Evolutionary conservation across 2,113 vertebrate genomes (phyloP).

Genomic region (Silurus meridionalis): DNA sequence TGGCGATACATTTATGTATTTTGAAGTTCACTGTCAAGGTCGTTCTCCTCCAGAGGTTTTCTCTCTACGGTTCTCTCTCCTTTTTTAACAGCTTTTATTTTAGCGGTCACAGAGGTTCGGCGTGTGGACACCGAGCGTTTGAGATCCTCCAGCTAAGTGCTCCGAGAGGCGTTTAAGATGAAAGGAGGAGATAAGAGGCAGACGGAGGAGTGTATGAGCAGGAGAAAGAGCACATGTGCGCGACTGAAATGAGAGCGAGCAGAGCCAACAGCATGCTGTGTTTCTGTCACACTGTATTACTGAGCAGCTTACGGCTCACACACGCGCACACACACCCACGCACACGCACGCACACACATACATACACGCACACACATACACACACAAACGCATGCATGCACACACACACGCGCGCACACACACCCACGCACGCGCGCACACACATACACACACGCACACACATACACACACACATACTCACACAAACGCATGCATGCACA

Average conservation of each 20-base stretch:
- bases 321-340: no score
- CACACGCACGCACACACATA: no score
- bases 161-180: conserved; percentile 26
- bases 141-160: conserved; percentile 2
- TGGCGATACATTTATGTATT: not conserved
- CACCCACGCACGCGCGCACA: not conserved
- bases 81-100: not conserved
- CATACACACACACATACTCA: no score
- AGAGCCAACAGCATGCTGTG: conserved; percentile 20
- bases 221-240: not conserved
- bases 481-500: no score
- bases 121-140: not conserved
- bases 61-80: not conserved
- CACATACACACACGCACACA: no score
- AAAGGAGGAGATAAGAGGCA: conserved; percentile 31
- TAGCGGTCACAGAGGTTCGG: not conserved
- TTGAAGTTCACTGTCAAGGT: not conserved
- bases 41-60: not conserved
- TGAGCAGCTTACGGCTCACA: not conserved
- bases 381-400: not conserved
- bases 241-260: conserved; percentile 12
- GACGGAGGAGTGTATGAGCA: conserved; percentile 3
- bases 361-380: not conserved
- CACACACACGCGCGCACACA: not conserved
- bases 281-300: conserved; percentile 14